Conservation (phyloP, 2,797 vertebrate species). For the Pantherophis vulpinus region DNA sequence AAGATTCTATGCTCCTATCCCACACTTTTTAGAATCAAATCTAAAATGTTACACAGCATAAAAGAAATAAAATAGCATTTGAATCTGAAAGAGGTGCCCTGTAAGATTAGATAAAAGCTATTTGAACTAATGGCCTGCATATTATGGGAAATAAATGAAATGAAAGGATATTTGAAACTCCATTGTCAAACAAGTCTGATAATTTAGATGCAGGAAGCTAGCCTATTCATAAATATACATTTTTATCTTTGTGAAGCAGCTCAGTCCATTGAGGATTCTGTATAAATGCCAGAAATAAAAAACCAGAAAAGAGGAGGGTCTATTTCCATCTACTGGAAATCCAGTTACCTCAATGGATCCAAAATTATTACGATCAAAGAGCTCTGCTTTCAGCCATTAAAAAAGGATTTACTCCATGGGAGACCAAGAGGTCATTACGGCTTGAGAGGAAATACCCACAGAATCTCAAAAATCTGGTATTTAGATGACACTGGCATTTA, state of each 20-base stretch:
- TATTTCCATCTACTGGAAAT: conserved; percentile 57
- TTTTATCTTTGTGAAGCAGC: conserved; percentile 53
- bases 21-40: neutral
- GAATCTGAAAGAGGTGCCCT: neutral
- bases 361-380: conserved; percentile 57
- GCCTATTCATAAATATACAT: conserved; percentile 46
- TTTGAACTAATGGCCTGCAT: neutral
- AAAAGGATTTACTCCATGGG: conserved; percentile 31
- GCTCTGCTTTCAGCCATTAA: conserved; percentile 50
- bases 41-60: neutral
- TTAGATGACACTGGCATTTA: conserved; percentile 10
- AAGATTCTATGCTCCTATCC: neutral
- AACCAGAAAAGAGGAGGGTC: conserved; percentile 6
- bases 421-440: conserved; percentile 50
- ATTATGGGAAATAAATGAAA: conserved; percentile 9
- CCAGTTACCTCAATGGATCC: conserved; percentile 49
- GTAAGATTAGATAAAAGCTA: neutral
- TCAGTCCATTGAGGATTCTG: conserved; percentile 48
- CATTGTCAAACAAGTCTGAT: neutral
- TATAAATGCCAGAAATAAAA: conserved; percentile 44
- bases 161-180: neutral
- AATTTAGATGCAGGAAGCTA: conserved; percentile 45
- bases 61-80: neutral
- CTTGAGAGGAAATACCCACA: conserved; percentile 19
- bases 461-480: conserved; percentile 19